phyloP scores from a whole-genome alignment of 2,113 vertebrate species.

The Oceanodroma tethys region DNA sequence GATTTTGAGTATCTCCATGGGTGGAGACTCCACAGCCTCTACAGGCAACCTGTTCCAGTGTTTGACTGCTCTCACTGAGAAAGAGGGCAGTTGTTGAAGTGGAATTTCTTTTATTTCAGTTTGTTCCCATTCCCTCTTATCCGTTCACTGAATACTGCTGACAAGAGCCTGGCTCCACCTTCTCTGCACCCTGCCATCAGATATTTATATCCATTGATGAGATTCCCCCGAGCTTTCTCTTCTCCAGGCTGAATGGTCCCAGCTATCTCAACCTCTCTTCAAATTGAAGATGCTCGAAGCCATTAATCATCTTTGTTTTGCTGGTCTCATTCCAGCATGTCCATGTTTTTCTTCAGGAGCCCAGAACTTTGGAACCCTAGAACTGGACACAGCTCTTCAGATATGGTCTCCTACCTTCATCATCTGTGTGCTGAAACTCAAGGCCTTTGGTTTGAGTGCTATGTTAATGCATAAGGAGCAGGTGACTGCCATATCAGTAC shows the following conservation, averaged over 20 bases:
- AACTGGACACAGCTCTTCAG: background rate
- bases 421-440: background rate
- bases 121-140: background rate
- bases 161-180: background rate
- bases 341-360: background rate
- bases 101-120: background rate
- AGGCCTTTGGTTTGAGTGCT: background rate
- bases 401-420: background rate
- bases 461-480: background rate
- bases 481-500: background rate
- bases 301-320: background rate
- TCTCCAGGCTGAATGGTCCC: background rate
- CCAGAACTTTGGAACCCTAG: background rate
- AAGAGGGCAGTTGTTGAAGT: background rate
- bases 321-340: background rate
- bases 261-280: background rate
- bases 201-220: background rate
- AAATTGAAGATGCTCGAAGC: background rate
- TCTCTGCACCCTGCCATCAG: background rate
- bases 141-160: background rate
- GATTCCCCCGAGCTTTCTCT: background rate
- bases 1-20: background rate
- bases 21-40: background rate
- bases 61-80: background rate
- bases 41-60: background rate